These are phyloP conservation scores for Steatocranus sp. DNA, from an alignment of 2,797 vertebrate genomes.

Conservation along the genomic window DNA sequence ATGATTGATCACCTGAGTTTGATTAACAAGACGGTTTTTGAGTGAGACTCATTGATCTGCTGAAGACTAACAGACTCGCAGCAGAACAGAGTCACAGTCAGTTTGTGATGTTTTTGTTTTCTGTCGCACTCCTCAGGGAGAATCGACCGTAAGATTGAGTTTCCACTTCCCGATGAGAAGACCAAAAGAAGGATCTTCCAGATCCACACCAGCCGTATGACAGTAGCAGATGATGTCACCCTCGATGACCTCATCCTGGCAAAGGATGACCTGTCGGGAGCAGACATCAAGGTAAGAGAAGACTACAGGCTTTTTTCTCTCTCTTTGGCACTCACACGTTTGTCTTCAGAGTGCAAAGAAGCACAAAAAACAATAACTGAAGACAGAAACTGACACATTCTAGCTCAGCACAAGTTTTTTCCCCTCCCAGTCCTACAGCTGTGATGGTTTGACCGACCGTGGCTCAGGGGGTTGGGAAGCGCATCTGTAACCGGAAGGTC, in stretches of 20 bases:
- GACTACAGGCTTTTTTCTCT: neutral
- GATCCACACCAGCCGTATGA: conserved; percentile 98
- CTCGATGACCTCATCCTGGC: conserved; percentile 95
- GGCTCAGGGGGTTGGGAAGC: no score
- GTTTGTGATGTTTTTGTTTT: neutral
- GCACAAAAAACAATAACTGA: neutral
- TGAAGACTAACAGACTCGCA: fast-evolving
- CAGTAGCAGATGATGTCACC: conserved; percentile 88
- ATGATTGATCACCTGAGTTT: neutral
- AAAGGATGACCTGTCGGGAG: conserved; percentile 96
- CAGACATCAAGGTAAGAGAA: conserved; percentile 89
- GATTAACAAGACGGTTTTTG: neutral
- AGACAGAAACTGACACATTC: neutral
- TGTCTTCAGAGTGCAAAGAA: neutral
- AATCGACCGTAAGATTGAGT: conserved; percentile 97
- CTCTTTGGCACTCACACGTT: neutral
- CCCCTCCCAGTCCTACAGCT: fast-evolving
- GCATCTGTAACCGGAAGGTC: no score
- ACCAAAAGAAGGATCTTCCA: conserved; percentile 97
- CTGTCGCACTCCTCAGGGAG: conserved; percentile 74
- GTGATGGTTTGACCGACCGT: neutral
- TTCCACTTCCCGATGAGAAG: conserved; percentile 94
- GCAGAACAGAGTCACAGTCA: neutral
- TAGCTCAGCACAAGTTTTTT: neutral
- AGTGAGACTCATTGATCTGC: neutral